Base-by-base conservation (phyloP, 1,140 invertebrate genomes). In the Drosophila ficusphila region DNA sequence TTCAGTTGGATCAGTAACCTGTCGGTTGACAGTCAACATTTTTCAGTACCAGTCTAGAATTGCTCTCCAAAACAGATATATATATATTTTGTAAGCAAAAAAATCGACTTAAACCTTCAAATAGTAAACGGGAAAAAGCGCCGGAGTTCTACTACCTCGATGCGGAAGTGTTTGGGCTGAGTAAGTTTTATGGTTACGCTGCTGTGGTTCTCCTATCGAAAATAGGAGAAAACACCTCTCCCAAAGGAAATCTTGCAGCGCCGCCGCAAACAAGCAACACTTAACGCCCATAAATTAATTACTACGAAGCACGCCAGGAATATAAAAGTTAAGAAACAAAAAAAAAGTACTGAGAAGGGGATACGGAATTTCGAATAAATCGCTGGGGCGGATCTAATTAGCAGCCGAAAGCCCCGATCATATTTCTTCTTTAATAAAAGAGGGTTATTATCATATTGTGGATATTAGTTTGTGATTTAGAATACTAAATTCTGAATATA, bases 231-330 rank as follows among this genome's bases (percentile, higher is more conserved):
- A 48, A 38, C 25, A 39, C 29, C 38, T 62, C 4, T 6, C n/a
- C 16, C 12, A 18, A 34, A 8, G 18, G 18, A 54, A 25, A 44
- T 25, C 60, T 44, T 25, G 53, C 51, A 47, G 23, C 31, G 16
- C 31, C 31, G 62, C 47, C 62, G 65, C 51, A 41, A 82, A 54
- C 58, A 76, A 68, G 77, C 79, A 83, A 74, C 79, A 83, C 81
- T 86, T 83, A 86, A 86, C 81, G 81, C 76, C 76, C 79, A 72
- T 76, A 67, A 75, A 86, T 78, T 85, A 85, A 85, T 85, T 85
- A 49, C 47, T 18, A 5, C 27, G 31, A 38, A 44, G 16, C 79
- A 85, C 76, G 81, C 23, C 38, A 60, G 21, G 52, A 16, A 33
- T 33, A 51, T 18, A 29, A 41, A 65, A 21, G 3, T 16, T 9